Evolutionary conservation across 2,113 vertebrate genomes (phyloP), one percentile per base, ranked within the genome.

Genomic region (Antennarius striatus): DNA sequence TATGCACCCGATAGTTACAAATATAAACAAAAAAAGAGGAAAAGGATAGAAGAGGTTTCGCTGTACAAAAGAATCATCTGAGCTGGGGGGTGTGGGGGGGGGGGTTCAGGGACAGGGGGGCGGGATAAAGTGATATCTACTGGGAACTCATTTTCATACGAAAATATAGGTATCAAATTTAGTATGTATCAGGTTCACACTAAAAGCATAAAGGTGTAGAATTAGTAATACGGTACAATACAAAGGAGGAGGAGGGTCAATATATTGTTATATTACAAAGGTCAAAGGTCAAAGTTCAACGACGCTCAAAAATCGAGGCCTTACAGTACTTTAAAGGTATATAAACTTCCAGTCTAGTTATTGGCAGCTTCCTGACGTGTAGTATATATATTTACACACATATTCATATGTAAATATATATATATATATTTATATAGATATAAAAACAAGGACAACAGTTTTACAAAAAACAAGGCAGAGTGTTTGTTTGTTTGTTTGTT

Each of bases 111-210:
- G 22, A 22, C 1, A 2, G 67, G 43, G 70, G 69, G 30, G 92
- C 96, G 92, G 95, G 95, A 98, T 98, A 98, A 96, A 98, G 96
- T 97, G 96, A 98, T 97, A 98, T 98, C 98, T 98, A 98, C 96
- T 93, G 91, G 94, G 94, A 96, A 98, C 96, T 95, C 96, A 99
- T 99, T 99, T 98, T 98, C 97, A 98, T 98, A 99, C 96, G 97
- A 99, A 99, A 99, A 99, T 99, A 99, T 98, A 99, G 96, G 96
- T 97, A 96, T 98, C 93, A 96, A 97, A 97, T 98, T 96, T 99
- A 98, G 96, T 96, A 98, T 98, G 96, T 98, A 95, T 98, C 96
- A 96, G 94, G 93, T 89, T 96, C 95, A 98, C 96, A 98, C 97
- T 98, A 98, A 98, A 98, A 89, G 95, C 93, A 95, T 96, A 96